phyloP scores from a whole-genome alignment of 1,140 invertebrate genomes.

The Drosophila varians region DNA sequence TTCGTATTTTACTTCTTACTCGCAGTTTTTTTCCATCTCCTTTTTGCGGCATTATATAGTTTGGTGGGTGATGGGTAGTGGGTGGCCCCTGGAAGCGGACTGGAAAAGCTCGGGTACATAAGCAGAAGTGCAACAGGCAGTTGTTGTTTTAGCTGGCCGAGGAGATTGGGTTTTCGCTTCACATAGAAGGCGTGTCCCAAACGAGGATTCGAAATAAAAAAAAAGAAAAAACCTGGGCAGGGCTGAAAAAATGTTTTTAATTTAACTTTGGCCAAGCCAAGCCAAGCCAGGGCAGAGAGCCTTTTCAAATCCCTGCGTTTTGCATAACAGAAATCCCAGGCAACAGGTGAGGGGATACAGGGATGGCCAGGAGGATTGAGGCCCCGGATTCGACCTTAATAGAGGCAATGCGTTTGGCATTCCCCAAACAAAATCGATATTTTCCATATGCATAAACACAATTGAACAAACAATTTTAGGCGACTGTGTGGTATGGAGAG shows the following conservation, averaged over 20 bases:
- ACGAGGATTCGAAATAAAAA: slow-evolving; percentile 22
- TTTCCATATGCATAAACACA: slow-evolving; percentile 67
- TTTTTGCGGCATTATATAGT: slow-evolving; percentile 39
- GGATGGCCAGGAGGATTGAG: no score
- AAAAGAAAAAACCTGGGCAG: neutral
- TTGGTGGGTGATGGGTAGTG: slow-evolving; percentile 19
- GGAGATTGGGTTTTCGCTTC: slow-evolving; percentile 31
- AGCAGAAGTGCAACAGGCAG: slow-evolving; percentile 73
- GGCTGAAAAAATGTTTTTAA: slow-evolving; percentile 70
- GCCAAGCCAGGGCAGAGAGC: no score
- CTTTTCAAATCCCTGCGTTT: slow-evolving; percentile 2
- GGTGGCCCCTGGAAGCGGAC: slow-evolving; percentile 33
- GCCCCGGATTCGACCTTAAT: slow-evolving; percentile 24
- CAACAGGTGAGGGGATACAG: slow-evolving; percentile 59
- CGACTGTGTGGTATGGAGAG: slow-evolving; percentile 47
- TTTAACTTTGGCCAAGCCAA: slow-evolving; percentile 65
- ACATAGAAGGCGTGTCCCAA: slow-evolving; percentile 55
- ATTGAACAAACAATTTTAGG: slow-evolving; percentile 66
- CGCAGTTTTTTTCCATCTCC: slow-evolving; percentile 52
- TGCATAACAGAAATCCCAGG: slow-evolving; percentile 3
- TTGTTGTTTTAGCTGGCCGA: slow-evolving; percentile 55
- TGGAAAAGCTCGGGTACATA: slow-evolving; percentile 58
- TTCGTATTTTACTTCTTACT: slow-evolving; percentile 46
- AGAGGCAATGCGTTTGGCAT: slow-evolving; percentile 18
- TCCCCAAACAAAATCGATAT: slow-evolving; percentile 64